Evolutionary conservation across 2,113 vertebrate genomes (phyloP).

Genomic region (zebrafish (Danio rerio)): DNA sequence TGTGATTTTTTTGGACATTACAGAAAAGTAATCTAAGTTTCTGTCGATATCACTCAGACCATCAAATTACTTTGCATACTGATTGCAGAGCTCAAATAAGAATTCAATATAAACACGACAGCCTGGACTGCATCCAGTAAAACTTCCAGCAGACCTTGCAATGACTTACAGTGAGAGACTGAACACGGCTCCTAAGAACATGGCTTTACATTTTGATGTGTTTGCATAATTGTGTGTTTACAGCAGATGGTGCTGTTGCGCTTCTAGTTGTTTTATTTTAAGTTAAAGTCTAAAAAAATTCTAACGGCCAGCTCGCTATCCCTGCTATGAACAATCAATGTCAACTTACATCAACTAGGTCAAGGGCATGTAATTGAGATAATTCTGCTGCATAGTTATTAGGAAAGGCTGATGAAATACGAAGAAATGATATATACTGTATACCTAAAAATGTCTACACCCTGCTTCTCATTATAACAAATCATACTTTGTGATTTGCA

Average conservation of each 20-base stretch:
- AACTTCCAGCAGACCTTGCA: neutral
- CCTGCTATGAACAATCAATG: conserved; percentile 73
- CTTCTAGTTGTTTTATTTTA: conserved; percentile 34
- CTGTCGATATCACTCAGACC: conserved; percentile 7
- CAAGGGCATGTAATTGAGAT: conserved; percentile 77
- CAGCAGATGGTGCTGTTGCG: conserved; percentile 77
- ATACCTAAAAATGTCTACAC: neutral
- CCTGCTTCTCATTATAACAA: conserved; percentile 11
- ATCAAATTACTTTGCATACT: conserved; percentile 9
- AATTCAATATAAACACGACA: conserved; percentile 32
- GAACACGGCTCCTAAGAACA: neutral
- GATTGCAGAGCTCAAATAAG: conserved; percentile 19
- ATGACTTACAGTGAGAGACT: conserved; percentile 18
- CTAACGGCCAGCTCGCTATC: conserved; percentile 63
- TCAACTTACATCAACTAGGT: conserved; percentile 72
- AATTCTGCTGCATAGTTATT: conserved; percentile 76
- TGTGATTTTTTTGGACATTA: conserved; percentile 2
- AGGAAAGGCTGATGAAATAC: conserved; percentile 73
- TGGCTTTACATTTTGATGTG: neutral
- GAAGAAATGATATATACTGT: conserved; percentile 63
- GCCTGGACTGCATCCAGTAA: conserved; percentile 17
- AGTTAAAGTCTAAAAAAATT: conserved; percentile 35
- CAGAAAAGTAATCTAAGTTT: neutral
- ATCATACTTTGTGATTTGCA: neutral
- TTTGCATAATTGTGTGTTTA: conserved; percentile 20